These are phyloP conservation scores for Merluccius polli DNA, from an alignment of 2,797 vertebrate species.

Conservation along the genomic window DNA sequence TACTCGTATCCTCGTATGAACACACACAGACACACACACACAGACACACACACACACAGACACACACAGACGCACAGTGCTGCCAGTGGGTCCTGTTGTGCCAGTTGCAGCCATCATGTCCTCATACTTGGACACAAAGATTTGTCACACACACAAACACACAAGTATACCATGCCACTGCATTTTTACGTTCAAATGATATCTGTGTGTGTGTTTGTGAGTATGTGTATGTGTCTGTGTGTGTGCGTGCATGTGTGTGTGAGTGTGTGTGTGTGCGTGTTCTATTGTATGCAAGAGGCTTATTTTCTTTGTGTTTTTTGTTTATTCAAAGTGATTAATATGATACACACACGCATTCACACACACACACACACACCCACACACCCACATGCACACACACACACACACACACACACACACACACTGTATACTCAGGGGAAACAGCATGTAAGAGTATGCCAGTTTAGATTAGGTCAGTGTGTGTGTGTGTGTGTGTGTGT, in stretches of 20 bases:
- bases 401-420: neutral
- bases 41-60: conserved; percentile 4
- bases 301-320: neutral
- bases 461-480: no score
- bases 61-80: conserved; percentile 3
- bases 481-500: neutral
- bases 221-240: neutral
- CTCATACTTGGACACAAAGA: neutral
- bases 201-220: no score
- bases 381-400: neutral
- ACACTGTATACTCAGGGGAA: no score
- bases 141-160: neutral
- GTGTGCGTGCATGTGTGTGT: neutral
- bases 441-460: no score
- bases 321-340: neutral
- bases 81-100: neutral
- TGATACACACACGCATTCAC: neutral
- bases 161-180: neutral
- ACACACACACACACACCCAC: neutral
- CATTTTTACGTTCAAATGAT: neutral
- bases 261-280: neutral
- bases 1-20: neutral
- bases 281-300: neutral
- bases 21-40: conserved; percentile 9
- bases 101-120: neutral